These are phyloP conservation scores for Rhynchotus rufescens DNA, from an alignment of 2,797 vertebrate genomes.

Conservation along the genomic window DNA sequence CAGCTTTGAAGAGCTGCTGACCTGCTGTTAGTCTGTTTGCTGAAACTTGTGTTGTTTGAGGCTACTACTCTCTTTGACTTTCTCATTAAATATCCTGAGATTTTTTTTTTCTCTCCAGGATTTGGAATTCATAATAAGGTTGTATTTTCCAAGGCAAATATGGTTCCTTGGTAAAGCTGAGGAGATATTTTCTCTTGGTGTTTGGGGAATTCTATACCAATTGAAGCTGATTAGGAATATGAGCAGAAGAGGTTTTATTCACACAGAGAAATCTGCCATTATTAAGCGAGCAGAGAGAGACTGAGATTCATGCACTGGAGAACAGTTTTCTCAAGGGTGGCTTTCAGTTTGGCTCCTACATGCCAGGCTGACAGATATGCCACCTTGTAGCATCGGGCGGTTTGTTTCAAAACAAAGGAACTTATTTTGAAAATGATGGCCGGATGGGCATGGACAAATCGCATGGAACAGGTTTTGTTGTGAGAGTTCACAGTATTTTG, in stretches of 20 bases:
- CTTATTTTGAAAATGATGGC: background rate
- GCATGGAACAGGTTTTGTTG: background rate
- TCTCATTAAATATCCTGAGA: slow-evolving; percentile 3
- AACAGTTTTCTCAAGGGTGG: background rate
- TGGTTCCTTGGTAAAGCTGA: background rate
- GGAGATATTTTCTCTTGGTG: background rate
- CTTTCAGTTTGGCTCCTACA: background rate
- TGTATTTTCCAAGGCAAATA: background rate
- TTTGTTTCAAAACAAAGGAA: background rate
- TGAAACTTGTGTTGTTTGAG: background rate
- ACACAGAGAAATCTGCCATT: background rate
- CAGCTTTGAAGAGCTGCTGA: background rate
- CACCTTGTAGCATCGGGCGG: background rate
- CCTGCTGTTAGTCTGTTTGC: background rate
- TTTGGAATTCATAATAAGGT: slow-evolving; percentile 2
- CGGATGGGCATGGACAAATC: background rate
- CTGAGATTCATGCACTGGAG: background rate
- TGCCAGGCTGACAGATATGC: background rate
- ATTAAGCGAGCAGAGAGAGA: background rate
- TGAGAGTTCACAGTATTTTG: background rate
- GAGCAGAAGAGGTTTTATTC: background rate
- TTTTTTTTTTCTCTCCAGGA: background rate
- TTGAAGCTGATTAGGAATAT: background rate
- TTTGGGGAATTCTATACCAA: background rate
- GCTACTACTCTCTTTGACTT: background rate